Evolutionary conservation across 2,888 invertebrate genomes (phyloP).

Genomic region (Piscicola geometra): DNA sequence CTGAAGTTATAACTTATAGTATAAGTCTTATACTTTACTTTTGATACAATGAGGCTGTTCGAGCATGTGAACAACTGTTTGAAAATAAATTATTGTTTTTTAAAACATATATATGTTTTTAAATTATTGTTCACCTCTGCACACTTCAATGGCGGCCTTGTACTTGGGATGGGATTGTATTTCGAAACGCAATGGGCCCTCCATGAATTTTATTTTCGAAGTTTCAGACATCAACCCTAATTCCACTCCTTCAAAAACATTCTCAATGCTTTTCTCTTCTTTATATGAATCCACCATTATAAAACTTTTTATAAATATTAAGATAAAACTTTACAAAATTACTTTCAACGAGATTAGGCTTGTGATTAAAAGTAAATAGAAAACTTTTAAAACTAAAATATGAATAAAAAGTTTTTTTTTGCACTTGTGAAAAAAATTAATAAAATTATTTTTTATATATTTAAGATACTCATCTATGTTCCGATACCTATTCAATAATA

Average conservation of each 20-base stretch:
- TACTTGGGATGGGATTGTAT: background rate
- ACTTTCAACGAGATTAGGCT: background rate
- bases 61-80: too few relatives aligned
- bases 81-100: too few relatives aligned
- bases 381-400: too few relatives aligned
- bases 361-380: background rate
- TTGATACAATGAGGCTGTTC: too few relatives aligned
- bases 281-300: background rate
- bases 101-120: too few relatives aligned
- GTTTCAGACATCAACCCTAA: conserved; percentile 13
- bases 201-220: background rate
- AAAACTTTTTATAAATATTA: background rate
- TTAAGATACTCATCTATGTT: too few relatives aligned
- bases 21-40: too few relatives aligned
- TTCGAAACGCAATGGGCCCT: conserved; percentile 13
- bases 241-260: conserved; percentile 3
- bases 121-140: conserved; percentile 1
- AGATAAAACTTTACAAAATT: background rate
- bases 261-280: background rate
- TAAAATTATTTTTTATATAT: too few relatives aligned
- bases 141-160: conserved; percentile 1
- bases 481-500: too few relatives aligned
- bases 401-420: too few relatives aligned
- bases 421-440: too few relatives aligned
- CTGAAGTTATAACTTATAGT: too few relatives aligned